Percentiles rank a stretch among this genome's conserved stretches.
phyloP scores from a whole-genome alignment of 2,113 vertebrate species.

The Ciconia maguari region DNA sequence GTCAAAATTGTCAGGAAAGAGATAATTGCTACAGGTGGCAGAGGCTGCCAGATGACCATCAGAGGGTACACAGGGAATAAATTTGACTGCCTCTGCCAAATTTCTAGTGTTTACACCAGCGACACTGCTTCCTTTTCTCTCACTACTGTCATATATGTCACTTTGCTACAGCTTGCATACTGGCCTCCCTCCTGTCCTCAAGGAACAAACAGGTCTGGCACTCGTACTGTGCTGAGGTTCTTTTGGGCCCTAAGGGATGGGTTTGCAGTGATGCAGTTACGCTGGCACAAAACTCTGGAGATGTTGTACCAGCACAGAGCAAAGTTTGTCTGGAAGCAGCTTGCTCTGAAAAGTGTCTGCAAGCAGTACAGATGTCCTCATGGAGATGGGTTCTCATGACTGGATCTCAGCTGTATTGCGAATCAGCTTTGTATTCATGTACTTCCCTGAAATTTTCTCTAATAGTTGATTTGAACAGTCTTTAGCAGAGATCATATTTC shows the following conservation, averaged over 20 bases:
- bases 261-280: background rate
- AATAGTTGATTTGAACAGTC: conserved; percentile 14
- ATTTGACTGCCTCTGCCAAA: background rate
- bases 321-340: background rate
- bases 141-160: background rate
- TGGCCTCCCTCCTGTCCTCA: background rate
- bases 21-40: background rate
- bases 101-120: background rate
- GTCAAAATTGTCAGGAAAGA: background rate
- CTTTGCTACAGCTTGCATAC: background rate
- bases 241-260: background rate
- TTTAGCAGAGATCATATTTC: conserved; percentile 53
- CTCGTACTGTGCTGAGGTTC: background rate
- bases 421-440: background rate
- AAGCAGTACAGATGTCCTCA: background rate
- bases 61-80: background rate
- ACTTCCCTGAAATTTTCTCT: conserved; percentile 11
- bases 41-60: background rate
- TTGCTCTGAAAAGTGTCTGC: background rate
- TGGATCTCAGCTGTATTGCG: background rate
- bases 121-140: background rate
- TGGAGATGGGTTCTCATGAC: background rate
- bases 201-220: background rate
- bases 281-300: background rate
- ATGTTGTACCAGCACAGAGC: background rate